phyloP scores from a whole-genome alignment of 2,888 invertebrate genomes.

The Oligia latruncula region DNA sequence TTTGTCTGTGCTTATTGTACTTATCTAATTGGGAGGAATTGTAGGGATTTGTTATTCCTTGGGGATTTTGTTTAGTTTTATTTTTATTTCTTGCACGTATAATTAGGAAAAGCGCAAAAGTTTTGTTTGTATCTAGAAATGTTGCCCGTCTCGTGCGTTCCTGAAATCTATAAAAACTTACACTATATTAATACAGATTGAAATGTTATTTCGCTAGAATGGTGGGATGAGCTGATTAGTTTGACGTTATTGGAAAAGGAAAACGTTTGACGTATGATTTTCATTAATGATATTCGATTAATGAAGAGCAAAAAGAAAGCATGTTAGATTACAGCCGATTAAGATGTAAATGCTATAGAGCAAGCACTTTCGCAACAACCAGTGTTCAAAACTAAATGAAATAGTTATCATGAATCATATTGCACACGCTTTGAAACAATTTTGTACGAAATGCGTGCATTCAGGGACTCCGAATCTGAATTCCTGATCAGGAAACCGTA shows the following conservation, averaged over 20 bases:
- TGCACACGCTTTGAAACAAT: not conserved
- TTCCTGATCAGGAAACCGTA: too few species aligned
- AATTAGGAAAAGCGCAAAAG: not conserved
- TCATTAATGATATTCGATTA: not conserved
- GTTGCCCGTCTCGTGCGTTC: not conserved
- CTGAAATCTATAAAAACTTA: not conserved
- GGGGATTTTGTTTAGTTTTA: constrained; percentile 11
- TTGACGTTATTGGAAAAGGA: constrained; percentile 2
- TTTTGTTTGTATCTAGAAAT: not conserved
- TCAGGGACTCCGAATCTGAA: too few species aligned
- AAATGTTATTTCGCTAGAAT: not conserved
- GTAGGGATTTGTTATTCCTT: constrained; percentile 35
- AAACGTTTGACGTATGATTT: constrained; percentile 19
- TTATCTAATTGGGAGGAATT: constrained; percentile 48
- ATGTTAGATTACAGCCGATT: too few species aligned
- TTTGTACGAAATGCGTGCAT: too few species aligned
- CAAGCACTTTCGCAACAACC: not conserved
- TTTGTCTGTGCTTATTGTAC: constrained; percentile 43
- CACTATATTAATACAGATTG: not conserved
- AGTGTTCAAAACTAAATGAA: not conserved
- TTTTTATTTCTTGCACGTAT: constrained; percentile 8
- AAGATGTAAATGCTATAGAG: not conserved
- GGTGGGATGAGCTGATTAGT: not conserved
- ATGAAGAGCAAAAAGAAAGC: not conserved
- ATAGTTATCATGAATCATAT: not conserved